Conservation (phyloP, 1,140 invertebrate genomes). For the Drosophila seguyi region DNA sequence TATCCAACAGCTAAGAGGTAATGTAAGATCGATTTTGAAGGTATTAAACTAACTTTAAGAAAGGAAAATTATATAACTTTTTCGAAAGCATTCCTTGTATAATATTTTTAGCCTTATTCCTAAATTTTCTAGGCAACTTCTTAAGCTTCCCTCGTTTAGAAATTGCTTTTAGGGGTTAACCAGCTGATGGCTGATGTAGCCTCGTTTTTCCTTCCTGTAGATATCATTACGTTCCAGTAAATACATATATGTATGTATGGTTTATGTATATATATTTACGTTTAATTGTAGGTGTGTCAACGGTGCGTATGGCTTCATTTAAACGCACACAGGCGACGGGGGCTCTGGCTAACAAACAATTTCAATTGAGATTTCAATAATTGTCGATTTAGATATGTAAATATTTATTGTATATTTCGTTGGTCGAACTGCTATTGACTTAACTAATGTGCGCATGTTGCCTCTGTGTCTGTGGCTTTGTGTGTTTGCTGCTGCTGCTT, state of each 20-base stretch:
- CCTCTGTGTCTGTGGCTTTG: constrained; percentile 14
- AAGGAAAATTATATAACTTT: background rate
- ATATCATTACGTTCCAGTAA: constrained; percentile 7
- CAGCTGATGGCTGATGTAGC: constrained; percentile 24
- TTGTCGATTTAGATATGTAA: constrained; percentile 84
- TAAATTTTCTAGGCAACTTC: background rate
- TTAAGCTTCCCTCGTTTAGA: constrained; percentile 15
- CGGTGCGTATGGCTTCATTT: constrained; percentile 57
- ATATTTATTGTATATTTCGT: constrained; percentile 79
- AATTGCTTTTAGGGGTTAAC: constrained; percentile 25
- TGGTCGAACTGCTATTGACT: constrained; percentile 66
- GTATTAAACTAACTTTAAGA: too few relatives aligned
- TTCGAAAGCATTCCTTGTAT: background rate
- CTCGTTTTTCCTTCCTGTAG: constrained; percentile 27
- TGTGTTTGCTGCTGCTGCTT: background rate
- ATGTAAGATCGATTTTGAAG: background rate
- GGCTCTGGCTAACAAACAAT: constrained; percentile 66
- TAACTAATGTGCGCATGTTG: constrained; percentile 71
- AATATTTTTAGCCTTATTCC: too few relatives aligned
- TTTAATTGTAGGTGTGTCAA: constrained; percentile 9
- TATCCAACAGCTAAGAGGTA: background rate
- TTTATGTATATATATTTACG: constrained; percentile 2
- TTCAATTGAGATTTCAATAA: constrained; percentile 84
- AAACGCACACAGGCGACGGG: constrained; percentile 1
- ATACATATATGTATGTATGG: background rate